Evolutionary conservation across 2,888 invertebrate genomes (phyloP), one percentile per base, ranked within the genome.

Genomic region (Metalampra italica): DNA sequence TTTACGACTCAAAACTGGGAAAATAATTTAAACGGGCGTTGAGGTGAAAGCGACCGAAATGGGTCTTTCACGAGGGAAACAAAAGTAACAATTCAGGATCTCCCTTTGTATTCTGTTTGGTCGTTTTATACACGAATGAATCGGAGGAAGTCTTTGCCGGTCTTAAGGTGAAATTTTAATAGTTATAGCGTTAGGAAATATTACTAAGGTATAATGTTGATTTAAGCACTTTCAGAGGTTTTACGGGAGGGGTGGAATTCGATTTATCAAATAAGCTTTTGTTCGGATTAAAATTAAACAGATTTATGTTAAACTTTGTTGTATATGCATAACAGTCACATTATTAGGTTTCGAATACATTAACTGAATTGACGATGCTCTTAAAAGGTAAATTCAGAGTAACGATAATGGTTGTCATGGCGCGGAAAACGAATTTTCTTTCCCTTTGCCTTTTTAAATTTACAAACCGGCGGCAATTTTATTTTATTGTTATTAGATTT

Each of bases 401-500:
- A 86, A 87, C 81, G 87, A 78, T 86, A 85, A 83, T 83, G 83
- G 82, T 72, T 78, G 82, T 80, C 82, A 77, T 67, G 82, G 78
- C 67, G 78, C 78, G 75, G 72, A 80, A 85, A 87, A 82, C 84
- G 83, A 86, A 85, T 83, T 84, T 81, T 76, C 81, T 79, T 45
- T 81, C 83, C 86, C 84, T 80, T 70, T 82, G 74, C 79, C 68
- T 54, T 69, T 84, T 86, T 81, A 81, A 87, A 88, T 85, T 84
- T 85, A 84, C 87, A 88, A 87, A 88, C 83, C 81, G 80, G 75
- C 71, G 65, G 87, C 90, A 89, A 89, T 89, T 88, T 82, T 86
- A 85, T 88, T 89, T 89, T 89, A 89, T 88, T 89, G 89, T 88
- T 88, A 89, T 89, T 86, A 88, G 86, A 88, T 86, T 89, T 89